phyloP scores from a whole-genome alignment of 2,888 invertebrate genomes.

The Gasteruption jaculator region DNA sequence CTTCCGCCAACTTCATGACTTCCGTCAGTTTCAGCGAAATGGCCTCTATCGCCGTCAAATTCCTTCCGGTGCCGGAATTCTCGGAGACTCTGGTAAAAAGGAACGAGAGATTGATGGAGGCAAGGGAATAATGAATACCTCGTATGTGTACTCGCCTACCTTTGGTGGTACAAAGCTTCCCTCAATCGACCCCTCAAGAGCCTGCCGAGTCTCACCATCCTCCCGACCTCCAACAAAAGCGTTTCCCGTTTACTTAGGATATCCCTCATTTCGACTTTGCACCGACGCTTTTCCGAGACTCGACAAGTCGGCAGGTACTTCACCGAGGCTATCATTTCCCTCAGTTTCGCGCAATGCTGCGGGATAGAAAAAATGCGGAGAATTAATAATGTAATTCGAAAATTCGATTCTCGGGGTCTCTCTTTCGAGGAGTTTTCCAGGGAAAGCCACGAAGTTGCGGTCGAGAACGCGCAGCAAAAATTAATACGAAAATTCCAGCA shows the following conservation, averaged over 20 bases:
- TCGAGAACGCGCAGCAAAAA: too few relatives aligned
- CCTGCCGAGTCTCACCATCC: slow-evolving; percentile 68
- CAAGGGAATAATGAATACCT: too few relatives aligned
- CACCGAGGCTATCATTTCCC: slow-evolving; percentile 60
- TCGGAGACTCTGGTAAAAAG: background rate
- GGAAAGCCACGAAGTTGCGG: too few relatives aligned
- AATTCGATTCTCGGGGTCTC: too few relatives aligned
- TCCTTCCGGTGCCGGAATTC: background rate
- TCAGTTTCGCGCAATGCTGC: slow-evolving; percentile 61
- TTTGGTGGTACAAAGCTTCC: slow-evolving; percentile 56
- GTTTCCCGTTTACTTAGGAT: slow-evolving; percentile 61
- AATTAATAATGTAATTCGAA: too few relatives aligned
- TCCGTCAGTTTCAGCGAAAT: slow-evolving; percentile 63
- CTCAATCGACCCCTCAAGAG: slow-evolving; percentile 63
- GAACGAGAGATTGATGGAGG: too few relatives aligned
- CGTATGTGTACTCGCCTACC: too few relatives aligned
- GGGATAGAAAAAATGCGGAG: too few relatives aligned
- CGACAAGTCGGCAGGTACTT: slow-evolving; percentile 26
- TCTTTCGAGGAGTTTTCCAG: too few relatives aligned
- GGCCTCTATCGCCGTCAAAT: slow-evolving; percentile 60
- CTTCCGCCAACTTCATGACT: slow-evolving; percentile 65
- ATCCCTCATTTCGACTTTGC: slow-evolving; percentile 48
- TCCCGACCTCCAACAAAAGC: slow-evolving; percentile 65
- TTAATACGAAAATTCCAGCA: too few relatives aligned
- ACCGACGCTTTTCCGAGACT: slow-evolving; percentile 20